These are phyloP conservation scores for Drosophila cardini DNA, from an alignment of 1,140 invertebrate species.

Conservation along the genomic window DNA sequence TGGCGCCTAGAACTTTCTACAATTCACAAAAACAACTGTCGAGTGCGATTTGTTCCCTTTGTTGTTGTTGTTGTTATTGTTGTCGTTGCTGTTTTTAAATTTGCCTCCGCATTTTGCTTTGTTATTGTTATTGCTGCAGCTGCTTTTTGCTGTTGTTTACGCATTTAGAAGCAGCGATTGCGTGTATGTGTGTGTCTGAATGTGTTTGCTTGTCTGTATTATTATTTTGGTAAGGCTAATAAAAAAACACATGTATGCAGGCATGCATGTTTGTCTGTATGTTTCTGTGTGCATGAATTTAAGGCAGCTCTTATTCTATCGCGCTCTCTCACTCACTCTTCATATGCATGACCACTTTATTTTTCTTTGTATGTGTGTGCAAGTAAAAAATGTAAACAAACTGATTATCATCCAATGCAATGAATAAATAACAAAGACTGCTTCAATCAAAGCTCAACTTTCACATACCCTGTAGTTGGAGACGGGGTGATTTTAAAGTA, in stretches of 20 bases:
- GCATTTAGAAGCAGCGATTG: slow-evolving; percentile 52
- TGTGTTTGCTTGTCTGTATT: slow-evolving; percentile 71
- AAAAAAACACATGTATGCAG: slow-evolving; percentile 56
- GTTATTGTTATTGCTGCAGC: slow-evolving; percentile 74
- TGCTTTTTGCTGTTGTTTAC: slow-evolving; percentile 74
- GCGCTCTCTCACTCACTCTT: not conserved
- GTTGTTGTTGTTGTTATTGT: slow-evolving; percentile 48
- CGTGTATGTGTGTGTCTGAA: slow-evolving; percentile 6
- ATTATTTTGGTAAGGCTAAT: slow-evolving; percentile 81
- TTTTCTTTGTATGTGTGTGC: slow-evolving; percentile 47
- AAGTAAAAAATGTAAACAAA: slow-evolving; percentile 84
- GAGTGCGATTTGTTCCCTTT: slow-evolving; percentile 16
- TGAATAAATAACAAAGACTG: slow-evolving; percentile 79
- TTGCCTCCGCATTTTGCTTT: slow-evolving; percentile 37
- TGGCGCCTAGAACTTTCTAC: slow-evolving; percentile 58
- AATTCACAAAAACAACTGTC: slow-evolving; percentile 48
- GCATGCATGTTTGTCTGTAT: slow-evolving; percentile 3
- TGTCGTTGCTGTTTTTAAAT: slow-evolving; percentile 16
- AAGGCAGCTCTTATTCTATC: slow-evolving; percentile 7
- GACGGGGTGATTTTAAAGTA: slow-evolving; percentile 1
- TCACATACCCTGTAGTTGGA: slow-evolving; percentile 1
- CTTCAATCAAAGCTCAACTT: slow-evolving; percentile 13
- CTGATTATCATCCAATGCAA: slow-evolving; percentile 84
- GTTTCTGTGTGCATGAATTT: slow-evolving; percentile 8
- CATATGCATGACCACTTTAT: slow-evolving; percentile 21